Evolutionary conservation across 2,888 invertebrate genomes (phyloP).

Genomic region (Cremastinae sp.): DNA sequence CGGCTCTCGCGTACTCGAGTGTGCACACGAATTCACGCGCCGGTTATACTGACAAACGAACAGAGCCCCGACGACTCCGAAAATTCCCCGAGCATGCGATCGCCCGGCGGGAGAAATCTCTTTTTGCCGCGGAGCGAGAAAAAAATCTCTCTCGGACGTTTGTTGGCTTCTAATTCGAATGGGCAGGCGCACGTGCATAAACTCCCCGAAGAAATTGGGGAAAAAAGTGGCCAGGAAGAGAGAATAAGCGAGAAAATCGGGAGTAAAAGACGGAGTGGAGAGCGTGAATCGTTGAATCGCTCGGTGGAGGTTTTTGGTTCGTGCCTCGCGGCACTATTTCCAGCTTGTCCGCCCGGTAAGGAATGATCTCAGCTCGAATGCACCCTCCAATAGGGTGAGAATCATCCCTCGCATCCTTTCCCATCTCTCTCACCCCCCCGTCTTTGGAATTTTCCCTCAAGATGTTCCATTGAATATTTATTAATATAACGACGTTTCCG

Average conservation of each 20-base stretch:
- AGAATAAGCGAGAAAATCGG: constrained; percentile 11
- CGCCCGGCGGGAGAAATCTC: not conserved
- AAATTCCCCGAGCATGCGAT: not conserved
- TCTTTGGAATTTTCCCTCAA: constrained; percentile 32
- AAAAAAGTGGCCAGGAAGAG: constrained; percentile 42
- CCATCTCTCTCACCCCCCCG: not conserved
- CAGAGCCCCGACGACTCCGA: constrained; percentile 21
- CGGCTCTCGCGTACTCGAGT: constrained; percentile 11
- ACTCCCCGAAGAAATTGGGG: constrained; percentile 58
- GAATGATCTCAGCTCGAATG: constrained; percentile 38
- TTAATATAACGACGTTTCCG: constrained; percentile 57
- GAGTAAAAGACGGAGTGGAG: constrained; percentile 1
- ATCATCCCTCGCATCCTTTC: constrained; percentile 27
- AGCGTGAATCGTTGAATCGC: constrained; percentile 20
- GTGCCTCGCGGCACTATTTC: constrained; percentile 49
- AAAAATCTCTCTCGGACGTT: constrained; percentile 5
- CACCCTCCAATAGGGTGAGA: constrained; percentile 43
- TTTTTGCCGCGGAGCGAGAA: not conserved
- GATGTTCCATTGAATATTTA: constrained; percentile 59
- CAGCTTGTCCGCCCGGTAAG: constrained; percentile 5
- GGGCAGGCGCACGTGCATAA: constrained; percentile 66
- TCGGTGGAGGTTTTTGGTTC: constrained; percentile 32
- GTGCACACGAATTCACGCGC: constrained; percentile 18
- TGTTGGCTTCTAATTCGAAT: constrained; percentile 63
- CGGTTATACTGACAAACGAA: not conserved